phyloP scores from a whole-genome alignment of 2,113 vertebrate genomes.

The Hiodon tergisus region DNA sequence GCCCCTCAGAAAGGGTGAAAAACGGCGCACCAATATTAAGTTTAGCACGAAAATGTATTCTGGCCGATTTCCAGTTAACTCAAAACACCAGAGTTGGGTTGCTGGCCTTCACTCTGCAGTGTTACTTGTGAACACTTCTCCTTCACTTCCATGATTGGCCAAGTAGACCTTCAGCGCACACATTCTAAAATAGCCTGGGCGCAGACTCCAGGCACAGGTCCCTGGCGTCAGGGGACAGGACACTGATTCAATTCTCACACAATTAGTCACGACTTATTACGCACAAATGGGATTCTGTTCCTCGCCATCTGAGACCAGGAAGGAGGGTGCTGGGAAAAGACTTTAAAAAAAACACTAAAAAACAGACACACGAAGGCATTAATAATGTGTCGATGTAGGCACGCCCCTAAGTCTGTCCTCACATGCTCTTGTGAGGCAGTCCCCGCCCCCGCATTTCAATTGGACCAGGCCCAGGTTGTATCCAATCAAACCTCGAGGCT shows the following conservation, averaged over 20 bases:
- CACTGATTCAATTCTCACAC: slow-evolving; percentile 52
- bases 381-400: slow-evolving; percentile 8
- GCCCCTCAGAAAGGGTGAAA: background rate
- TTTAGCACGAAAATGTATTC: background rate
- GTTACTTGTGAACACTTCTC: too few relatives aligned
- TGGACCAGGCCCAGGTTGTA: too few relatives aligned
- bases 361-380: slow-evolving; percentile 2
- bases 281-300: slow-evolving; percentile 44
- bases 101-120: too few relatives aligned
- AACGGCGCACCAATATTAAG: background rate
- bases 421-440: too few relatives aligned
- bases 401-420: too few relatives aligned
- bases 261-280: slow-evolving; percentile 60
- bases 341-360: slow-evolving; percentile 17
- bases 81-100: too few relatives aligned
- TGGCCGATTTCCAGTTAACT: too few relatives aligned
- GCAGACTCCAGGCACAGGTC: slow-evolving; percentile 17
- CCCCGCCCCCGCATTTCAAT: too few relatives aligned
- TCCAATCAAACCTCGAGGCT: too few relatives aligned
- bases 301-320: slow-evolving; percentile 41
- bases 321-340: slow-evolving; percentile 21
- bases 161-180: background rate
- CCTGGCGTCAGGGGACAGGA: slow-evolving; percentile 34
- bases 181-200: background rate
- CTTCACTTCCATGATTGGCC: slow-evolving; percentile 6